Conservation (phyloP, 2,888 invertebrate genomes). For the Phoenoteleia sp. region DNA sequence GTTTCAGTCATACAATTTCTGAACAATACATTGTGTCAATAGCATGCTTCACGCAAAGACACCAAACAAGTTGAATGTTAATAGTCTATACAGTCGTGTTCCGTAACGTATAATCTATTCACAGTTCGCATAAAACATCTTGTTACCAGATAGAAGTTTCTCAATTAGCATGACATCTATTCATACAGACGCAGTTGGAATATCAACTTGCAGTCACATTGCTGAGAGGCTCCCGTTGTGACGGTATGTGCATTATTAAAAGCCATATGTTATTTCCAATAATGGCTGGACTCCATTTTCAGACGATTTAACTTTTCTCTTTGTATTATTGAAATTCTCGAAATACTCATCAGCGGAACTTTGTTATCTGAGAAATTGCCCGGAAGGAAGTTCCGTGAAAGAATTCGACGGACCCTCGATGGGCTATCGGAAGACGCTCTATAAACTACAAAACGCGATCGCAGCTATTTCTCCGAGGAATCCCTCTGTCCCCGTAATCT, state of each 20-base stretch:
- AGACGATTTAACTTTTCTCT: conserved; percentile 27
- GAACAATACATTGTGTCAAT: conserved; percentile 45
- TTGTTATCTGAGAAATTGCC: conserved; percentile 46
- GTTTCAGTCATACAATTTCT: conserved; percentile 30
- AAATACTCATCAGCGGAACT: conserved; percentile 43
- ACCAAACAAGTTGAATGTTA: conserved; percentile 52
- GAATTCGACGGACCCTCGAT: conserved; percentile 45
- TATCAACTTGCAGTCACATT: conserved; percentile 28
- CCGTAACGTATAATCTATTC: conserved; percentile 49
- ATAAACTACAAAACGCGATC: conserved; percentile 39
- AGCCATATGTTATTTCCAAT: conserved; percentile 39
- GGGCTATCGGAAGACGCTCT: conserved; percentile 36
- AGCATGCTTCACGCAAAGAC: conserved; percentile 35
- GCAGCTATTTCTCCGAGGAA: conserved; percentile 33
- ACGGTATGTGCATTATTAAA: conserved; percentile 42
- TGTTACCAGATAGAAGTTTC: conserved; percentile 55
- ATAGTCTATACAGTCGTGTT: conserved; percentile 37
- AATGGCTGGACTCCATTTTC: conserved; percentile 19
- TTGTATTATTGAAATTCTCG: conserved; percentile 51
- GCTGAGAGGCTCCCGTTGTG: conserved; percentile 13
- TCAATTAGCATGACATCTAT: conserved; percentile 55
- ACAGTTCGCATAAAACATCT: conserved; percentile 48
- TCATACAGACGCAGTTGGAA: conserved; percentile 29
- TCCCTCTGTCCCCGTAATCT: conserved; percentile 32
- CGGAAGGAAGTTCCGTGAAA: conserved; percentile 44